Evolutionary conservation across 2,888 invertebrate species (phyloP).

Genomic region (Drosophila colorata): DNA sequence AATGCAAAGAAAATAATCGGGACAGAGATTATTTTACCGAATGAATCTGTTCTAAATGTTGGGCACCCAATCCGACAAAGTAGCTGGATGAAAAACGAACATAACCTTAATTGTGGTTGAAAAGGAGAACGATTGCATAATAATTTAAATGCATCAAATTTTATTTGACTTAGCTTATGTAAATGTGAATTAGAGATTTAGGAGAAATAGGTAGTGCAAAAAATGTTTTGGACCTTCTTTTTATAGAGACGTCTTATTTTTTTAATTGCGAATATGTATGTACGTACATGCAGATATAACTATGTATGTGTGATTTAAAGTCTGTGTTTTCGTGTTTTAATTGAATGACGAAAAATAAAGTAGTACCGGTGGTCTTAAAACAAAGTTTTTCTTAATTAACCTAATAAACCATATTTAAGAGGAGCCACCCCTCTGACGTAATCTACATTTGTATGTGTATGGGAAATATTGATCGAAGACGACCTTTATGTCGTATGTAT

Average conservation of each 20-base stretch:
- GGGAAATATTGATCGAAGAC: neutral
- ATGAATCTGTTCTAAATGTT: neutral
- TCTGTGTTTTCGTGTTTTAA: neutral
- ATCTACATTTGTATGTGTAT: neutral
- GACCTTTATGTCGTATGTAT: neutral
- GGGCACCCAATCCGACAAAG: neutral
- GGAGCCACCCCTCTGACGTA: constrained; percentile 12
- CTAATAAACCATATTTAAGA: neutral
- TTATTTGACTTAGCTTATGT: neutral
- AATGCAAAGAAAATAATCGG: neutral
- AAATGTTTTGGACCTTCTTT: neutral
- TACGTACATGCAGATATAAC: neutral
- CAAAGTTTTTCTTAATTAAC: neutral
- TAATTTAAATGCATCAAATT: constrained; percentile 8
- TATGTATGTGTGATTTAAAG: neutral
- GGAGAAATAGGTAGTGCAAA: neutral
- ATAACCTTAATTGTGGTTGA: constrained; percentile 53
- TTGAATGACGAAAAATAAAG: neutral
- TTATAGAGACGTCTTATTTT: neutral
- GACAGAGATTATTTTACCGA: neutral
- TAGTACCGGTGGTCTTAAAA: neutral
- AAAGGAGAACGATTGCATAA: constrained; percentile 52
- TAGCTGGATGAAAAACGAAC: constrained; percentile 25
- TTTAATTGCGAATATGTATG: neutral
- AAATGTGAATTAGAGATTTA: neutral